phyloP scores from a whole-genome alignment of 2,888 invertebrate genomes.

The Eupithecia tripunctaria region DNA sequence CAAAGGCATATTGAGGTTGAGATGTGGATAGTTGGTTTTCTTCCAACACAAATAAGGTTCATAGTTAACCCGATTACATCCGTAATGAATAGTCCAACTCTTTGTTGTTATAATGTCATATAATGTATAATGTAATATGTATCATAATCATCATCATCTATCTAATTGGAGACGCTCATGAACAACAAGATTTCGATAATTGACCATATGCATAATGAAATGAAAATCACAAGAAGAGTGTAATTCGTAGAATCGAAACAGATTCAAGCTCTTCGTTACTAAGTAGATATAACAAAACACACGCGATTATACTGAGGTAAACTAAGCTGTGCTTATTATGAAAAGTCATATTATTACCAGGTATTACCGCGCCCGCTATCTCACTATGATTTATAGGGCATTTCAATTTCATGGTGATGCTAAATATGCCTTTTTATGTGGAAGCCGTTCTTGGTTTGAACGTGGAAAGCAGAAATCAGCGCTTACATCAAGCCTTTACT shows the following conservation, averaged over 20 bases:
- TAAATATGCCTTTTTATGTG: slow-evolving; percentile 75
- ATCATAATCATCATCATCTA: neutral
- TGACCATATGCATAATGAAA: neutral
- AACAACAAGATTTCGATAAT: neutral
- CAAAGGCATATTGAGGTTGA: too few species aligned
- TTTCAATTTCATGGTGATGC: slow-evolving; percentile 81
- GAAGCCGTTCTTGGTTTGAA: slow-evolving; percentile 32
- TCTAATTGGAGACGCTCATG: neutral
- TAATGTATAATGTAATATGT: too few species aligned
- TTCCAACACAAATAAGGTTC: too few species aligned
- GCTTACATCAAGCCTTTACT: too few species aligned
- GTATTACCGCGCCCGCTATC: slow-evolving; percentile 68
- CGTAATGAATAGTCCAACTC: too few species aligned
- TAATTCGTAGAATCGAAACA: neutral
- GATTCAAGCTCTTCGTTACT: neutral
- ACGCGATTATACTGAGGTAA: neutral
- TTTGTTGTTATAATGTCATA: too few species aligned
- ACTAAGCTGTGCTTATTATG: slow-evolving; percentile 55
- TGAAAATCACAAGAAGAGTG: neutral
- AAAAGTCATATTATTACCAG: too few species aligned
- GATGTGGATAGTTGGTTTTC: neutral
- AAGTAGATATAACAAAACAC: neutral
- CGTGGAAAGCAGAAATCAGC: neutral
- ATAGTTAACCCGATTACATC: too few species aligned
- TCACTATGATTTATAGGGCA: slow-evolving; percentile 76